Percentiles rank a stretch among this genome's conserved stretches.
Evolutionary conservation across 1,140 invertebrate species (phyloP).

Genomic region (Limonius californicus): DNA sequence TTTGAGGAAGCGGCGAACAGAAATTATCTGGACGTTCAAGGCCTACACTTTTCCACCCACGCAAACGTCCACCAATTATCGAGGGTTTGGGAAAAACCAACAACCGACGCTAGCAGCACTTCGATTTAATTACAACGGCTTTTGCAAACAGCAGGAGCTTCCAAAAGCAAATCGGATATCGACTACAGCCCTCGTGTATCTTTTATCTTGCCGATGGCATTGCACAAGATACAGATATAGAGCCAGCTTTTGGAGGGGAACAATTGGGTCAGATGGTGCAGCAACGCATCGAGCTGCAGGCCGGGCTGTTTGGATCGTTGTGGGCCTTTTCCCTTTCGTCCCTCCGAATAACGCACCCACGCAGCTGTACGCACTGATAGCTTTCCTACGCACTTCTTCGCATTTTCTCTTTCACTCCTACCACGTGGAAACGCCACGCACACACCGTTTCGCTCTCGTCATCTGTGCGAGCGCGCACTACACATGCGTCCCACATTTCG

Average conservation of each 20-base stretch:
- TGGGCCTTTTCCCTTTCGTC: background rate
- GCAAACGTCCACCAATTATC: too few relatives aligned
- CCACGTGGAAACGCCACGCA: slow-evolving; percentile 9
- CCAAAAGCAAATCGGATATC: too few relatives aligned
- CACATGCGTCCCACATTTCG: slow-evolving; percentile 9
- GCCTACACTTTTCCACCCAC: too few relatives aligned
- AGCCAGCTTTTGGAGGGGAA: background rate
- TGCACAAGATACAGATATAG: background rate
- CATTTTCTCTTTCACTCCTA: slow-evolving; percentile 5
- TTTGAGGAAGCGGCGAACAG: too few relatives aligned
- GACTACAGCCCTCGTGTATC: too few relatives aligned
- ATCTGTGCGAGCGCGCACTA: background rate
- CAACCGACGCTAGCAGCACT: too few relatives aligned
- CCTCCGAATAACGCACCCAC: background rate
- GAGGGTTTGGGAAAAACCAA: too few relatives aligned
- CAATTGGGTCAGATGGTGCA: background rate
- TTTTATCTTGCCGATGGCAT: too few relatives aligned
- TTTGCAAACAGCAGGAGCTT: too few relatives aligned
- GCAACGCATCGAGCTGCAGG: background rate
- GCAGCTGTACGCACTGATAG: background rate
- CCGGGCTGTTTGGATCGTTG: background rate
- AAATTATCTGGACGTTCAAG: too few relatives aligned
- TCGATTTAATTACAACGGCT: too few relatives aligned
- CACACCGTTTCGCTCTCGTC: background rate
- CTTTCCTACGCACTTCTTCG: background rate